Evolutionary conservation across 64 coral and sea anemone species (phyloP).

Genomic region (Dendrophyllia cribrosa): DNA sequence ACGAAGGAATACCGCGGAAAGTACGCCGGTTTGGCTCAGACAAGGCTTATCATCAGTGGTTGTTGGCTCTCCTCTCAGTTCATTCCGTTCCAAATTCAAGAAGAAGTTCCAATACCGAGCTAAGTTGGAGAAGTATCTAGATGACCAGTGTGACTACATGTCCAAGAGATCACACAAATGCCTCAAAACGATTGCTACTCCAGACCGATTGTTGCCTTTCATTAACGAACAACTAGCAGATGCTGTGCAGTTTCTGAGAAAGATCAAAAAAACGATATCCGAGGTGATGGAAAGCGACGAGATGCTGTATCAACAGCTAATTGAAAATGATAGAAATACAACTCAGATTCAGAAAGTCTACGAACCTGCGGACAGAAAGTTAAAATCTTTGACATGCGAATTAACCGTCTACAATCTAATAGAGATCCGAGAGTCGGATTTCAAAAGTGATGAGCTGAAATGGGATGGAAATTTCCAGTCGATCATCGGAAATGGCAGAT

Average conservation of each 20-base stretch:
- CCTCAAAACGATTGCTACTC: not conserved
- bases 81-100: not conserved
- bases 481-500: not conserved
- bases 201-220: not conserved
- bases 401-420: not conserved
- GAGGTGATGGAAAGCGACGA: not conserved
- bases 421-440: not conserved
- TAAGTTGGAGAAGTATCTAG: not conserved
- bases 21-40: not conserved
- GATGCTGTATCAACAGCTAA: not conserved
- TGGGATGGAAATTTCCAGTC: not conserved
- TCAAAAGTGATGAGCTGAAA: not conserved
- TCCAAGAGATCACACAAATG: not conserved
- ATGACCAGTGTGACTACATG: not conserved
- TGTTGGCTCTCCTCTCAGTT: not conserved
- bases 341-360: not conserved
- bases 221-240: not conserved
- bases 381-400: not conserved
- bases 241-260: not conserved
- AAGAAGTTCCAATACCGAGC: not conserved
- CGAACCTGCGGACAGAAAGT: not conserved
- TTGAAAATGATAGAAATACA: not conserved
- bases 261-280: not conserved
- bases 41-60: constrained; percentile 20
- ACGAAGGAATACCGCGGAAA: not conserved